Conservation (phyloP, 2,113 vertebrate species). For the Chauna torquata region DNA sequence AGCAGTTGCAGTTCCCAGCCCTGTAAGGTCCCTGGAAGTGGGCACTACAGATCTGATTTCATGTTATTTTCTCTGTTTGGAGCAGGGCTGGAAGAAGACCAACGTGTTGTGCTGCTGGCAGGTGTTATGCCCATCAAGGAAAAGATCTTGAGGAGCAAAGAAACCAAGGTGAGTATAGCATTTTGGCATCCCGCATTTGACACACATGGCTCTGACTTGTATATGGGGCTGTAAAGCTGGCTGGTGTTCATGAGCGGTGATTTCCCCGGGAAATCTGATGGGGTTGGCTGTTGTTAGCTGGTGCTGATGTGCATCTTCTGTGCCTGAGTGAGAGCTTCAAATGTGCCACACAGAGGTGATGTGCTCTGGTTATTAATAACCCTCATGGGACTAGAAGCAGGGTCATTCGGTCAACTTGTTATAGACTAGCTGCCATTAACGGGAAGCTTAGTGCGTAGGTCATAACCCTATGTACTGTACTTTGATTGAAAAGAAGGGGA, state of each 20-base stretch:
- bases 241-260: rapidly evolving
- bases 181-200: rapidly evolving
- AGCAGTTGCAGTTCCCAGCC: background rate
- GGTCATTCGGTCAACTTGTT: background rate
- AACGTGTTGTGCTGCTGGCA: rapidly evolving
- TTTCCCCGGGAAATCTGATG: background rate
- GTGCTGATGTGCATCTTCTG: background rate
- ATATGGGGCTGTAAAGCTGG: background rate
- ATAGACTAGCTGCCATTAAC: background rate
- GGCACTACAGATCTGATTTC: background rate
- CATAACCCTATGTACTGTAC: background rate
- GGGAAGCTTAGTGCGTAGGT: background rate
- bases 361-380: background rate
- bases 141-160: background rate
- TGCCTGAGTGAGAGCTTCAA: background rate
- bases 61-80: background rate
- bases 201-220: rapidly evolving
- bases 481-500: background rate
- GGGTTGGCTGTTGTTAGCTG: background rate
- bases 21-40: background rate
- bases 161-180: rapidly evolving
- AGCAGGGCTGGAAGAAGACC: background rate
- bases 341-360: background rate
- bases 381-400: background rate
- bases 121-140: background rate